Base-by-base conservation (phyloP, 2,797 vertebrate species). In the Melanotaenia parkinsoni region DNA sequence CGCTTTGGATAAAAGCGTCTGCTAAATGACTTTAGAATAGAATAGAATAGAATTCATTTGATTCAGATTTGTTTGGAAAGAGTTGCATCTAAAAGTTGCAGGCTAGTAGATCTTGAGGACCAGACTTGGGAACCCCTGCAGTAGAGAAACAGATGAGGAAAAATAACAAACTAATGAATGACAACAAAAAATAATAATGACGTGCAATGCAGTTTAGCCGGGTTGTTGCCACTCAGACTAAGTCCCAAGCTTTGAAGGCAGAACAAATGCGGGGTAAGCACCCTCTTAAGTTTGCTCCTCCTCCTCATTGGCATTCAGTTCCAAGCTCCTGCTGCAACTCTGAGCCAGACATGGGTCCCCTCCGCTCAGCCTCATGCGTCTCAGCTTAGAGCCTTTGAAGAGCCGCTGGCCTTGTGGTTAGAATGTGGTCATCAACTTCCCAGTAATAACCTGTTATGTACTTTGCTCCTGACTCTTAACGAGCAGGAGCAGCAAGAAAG, bases 211-310 rank as follows among this genome's bases (percentile, higher is more conserved):
- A 38, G 10, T 38, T 58, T 4, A 35, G 68, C 61, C 1, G 3
- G 12, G 22, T 40, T 50, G 58, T 61, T 32, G n/a, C 38, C 4
- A 64, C 74, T 61, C 70, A 65, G 61, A 74, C 76, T 72, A 78
- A 63, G 45, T 74, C 64, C 56, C 9, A 45, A 70, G 74, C 60
- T 77, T 60, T 79, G 61, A 67, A 63, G 53, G 13, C 38, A 8
- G 40, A 28, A 82, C 63, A 76, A 80, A 80, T 65, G 69, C 56
- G 33, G 38, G 43, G n/a, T 74, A 66, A 85, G 58, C 64, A 62
- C 32, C 9, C 14, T 69, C 38, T 28, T 50, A 50, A 79, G 24
- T 68, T 43, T 22, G 63, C 73, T 77, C 67, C 43, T 38, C 50
- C 63, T 69, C 45, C 38, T 60, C 50, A 62, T 76, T 57, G 43